Evolutionary conservation across 2,797 vertebrate genomes (phyloP), one percentile per base, ranked within the genome.

Genomic region (Falco naumanni): DNA sequence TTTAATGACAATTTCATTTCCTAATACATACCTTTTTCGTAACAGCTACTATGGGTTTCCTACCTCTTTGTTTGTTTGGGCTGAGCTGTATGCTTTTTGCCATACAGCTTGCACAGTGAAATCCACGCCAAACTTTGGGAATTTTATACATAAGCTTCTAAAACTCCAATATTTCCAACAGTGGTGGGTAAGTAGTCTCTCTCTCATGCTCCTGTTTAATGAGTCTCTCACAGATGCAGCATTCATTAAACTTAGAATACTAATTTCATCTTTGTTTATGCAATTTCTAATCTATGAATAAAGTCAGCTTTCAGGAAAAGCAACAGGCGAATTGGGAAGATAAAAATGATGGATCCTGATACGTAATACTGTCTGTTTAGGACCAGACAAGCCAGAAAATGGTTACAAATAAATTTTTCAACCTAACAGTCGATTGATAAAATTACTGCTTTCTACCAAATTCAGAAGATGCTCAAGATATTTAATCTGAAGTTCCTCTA

Each of bases 201-300:
- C 76, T 84, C 83, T 69, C 86, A 70, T 11, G 11, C 56, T 89
- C 43, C 71, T 39, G 34, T 84, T 90, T 87, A 79, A 83, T 48
- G 77, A 89, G 68, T 71, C 78, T 91, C 79, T 64, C 51, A 10
- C 53, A 85, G 87, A 92, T 69, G 37, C 61, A 81, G 45, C 43
- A 39, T 37, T 89, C 81, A 59, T 83, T 69, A 71, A 92, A 89
- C 25, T 75, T n/a, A 61, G 63, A 89, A 85, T 77, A 83, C 21
- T 75, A 83, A 90, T 90, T 93, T 89, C 48, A 77, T 70, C 75
- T 95, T 89, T 85, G 34, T 85, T 95, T 54, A 68, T 78, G 72
- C 39, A 61, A 85, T 90, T 93, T 83, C 53, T 80, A 20, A 83
- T 47, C 78, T 79, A 64, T 22, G n/a, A 92, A 90, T 68, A 87